Evolutionary conservation across 2,113 vertebrate genomes (phyloP).

Genomic region (Pao palembangensis): DNA sequence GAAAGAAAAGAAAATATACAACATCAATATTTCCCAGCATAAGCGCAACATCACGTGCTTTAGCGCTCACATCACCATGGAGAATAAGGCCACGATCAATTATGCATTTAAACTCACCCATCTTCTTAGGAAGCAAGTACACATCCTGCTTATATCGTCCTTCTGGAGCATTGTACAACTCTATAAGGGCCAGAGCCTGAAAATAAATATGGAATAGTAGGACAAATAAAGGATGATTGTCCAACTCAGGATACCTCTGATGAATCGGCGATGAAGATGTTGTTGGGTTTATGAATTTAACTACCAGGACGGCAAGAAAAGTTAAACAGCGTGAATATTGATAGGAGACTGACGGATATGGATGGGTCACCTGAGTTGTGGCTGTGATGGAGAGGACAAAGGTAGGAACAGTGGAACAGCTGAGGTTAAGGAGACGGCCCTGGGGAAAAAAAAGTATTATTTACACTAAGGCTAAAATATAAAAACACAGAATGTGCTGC

Average conservation of each 20-base stretch:
- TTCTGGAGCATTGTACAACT: conserved; percentile 94
- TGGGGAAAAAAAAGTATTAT: conserved; percentile 45
- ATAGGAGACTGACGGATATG: too few relatives aligned
- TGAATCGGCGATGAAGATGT: background rate
- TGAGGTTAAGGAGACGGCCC: conserved; percentile 97
- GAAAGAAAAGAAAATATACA: conserved; percentile 40
- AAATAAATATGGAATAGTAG: conserved; percentile 24
- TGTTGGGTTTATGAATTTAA: background rate
- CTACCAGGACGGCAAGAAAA: background rate
- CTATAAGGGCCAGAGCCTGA: conserved; percentile 93
- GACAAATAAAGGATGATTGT: background rate
- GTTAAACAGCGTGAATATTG: too few relatives aligned
- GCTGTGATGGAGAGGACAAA: conserved; percentile 98
- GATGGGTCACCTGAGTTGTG: conserved; percentile 86
- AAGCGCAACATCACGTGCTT: too few relatives aligned
- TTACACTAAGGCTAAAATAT: background rate
- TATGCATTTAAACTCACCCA: conserved; percentile 81
- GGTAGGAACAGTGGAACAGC: conserved; percentile 96
- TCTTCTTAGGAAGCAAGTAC: conserved; percentile 97
- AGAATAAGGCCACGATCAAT: background rate
- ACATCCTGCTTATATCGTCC: conserved; percentile 98
- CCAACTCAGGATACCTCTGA: background rate
- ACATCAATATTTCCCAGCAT: too few relatives aligned
- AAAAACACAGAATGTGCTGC: background rate
- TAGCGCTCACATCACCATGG: conserved; percentile 6